Conservation (phyloP, 2,113 vertebrate species). For the Pachycephala philippinensis region DNA sequence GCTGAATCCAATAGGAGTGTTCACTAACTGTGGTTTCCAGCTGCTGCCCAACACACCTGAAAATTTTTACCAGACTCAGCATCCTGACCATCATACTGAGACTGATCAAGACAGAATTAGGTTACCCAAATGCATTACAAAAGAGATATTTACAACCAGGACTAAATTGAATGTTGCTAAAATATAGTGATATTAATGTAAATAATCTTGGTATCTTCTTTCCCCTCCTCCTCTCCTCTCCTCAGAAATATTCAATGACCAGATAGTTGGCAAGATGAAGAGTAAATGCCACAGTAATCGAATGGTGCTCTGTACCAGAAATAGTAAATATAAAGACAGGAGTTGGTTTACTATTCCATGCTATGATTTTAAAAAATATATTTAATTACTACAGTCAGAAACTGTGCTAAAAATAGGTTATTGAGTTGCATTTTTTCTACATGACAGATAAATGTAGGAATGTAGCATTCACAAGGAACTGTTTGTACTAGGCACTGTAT, state of each 20-base stretch:
- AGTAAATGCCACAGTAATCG: not conserved
- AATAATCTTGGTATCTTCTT: not conserved
- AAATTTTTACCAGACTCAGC: not conserved
- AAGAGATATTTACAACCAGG: not conserved
- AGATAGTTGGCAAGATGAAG: not conserved
- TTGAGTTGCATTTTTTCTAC: constrained; percentile 16
- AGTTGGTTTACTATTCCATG: not conserved
- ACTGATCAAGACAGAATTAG: not conserved
- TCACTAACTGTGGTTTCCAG: not conserved
- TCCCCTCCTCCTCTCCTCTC: not conserved
- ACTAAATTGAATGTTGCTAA: not conserved
- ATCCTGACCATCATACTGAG: not conserved
- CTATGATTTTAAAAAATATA: not conserved
- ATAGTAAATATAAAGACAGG: not conserved
- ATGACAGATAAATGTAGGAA: constrained; percentile 24
- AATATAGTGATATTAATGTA: not conserved
- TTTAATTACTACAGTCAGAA: not conserved
- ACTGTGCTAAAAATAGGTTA: constrained; percentile 14
- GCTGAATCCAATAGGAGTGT: not conserved
- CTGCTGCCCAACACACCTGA: not conserved
- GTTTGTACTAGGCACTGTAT: constrained; percentile 1
- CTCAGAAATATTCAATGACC: not conserved
- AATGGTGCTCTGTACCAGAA: not conserved
- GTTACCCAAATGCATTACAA: not conserved
- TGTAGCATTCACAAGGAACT: constrained; percentile 21